These are phyloP conservation scores for Oreotrochilus melanogaster DNA, from an alignment of 2,113 vertebrate genomes.

Conservation along the genomic window DNA sequence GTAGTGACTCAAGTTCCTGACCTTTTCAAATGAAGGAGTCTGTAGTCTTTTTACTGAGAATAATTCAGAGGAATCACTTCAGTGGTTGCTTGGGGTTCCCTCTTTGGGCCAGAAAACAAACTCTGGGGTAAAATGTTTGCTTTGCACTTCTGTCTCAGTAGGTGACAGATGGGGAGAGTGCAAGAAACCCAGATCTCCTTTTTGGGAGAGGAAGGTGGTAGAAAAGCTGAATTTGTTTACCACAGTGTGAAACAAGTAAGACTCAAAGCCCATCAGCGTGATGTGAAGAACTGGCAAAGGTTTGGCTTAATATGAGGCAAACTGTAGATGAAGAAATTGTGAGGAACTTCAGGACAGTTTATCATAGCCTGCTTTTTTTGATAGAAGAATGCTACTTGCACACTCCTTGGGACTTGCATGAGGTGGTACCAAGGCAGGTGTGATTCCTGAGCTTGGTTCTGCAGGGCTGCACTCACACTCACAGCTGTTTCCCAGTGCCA, in stretches of 20 bases:
- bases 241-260: no score
- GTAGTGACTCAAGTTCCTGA: not conserved
- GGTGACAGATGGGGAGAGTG: not conserved
- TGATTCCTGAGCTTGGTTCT: not conserved
- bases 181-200: not conserved
- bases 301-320: not conserved
- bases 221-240: not conserved
- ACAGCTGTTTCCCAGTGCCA: accelerated
- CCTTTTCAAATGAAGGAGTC: not conserved
- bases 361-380: not conserved
- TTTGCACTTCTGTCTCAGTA: not conserved
- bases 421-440: accelerated
- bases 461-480: accelerated
- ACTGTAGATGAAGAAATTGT: not conserved
- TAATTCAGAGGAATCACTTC: not conserved
- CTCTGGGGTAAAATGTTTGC: not conserved
- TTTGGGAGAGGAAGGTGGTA: not conserved
- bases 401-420: not conserved
- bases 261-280: accelerated
- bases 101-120: not conserved
- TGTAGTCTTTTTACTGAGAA: not conserved
- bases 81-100: not conserved
- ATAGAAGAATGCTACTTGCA: not conserved
- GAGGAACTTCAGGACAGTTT: not conserved
- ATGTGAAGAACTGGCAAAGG: not conserved